These are phyloP conservation scores for Cataglyphis altisquamis DNA, from an alignment of 2,888 invertebrate species.

Conservation along the genomic window DNA sequence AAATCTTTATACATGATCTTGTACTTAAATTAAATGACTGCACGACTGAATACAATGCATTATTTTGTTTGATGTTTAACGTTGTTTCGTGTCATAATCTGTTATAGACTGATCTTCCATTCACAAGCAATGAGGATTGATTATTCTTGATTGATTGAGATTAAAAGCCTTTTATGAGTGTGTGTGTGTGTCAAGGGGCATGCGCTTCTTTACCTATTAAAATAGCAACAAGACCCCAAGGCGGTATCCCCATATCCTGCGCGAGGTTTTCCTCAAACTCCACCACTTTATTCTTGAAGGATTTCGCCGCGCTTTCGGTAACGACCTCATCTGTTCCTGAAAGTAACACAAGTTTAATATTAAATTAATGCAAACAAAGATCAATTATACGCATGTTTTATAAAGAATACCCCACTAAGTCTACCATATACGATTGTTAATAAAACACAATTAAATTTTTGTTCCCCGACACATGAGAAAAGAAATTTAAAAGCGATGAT, in stretches of 20 bases:
- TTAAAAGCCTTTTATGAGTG: neutral
- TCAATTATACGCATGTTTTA: neutral
- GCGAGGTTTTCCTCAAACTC: conserved; percentile 89
- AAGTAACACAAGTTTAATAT: conserved; percentile 12
- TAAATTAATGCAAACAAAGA: neutral
- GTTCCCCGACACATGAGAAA: neutral
- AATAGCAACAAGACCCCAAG: conserved; percentile 95
- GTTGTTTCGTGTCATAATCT: neutral
- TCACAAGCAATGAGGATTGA: neutral
- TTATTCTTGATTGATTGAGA: conserved; percentile 3
- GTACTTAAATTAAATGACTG: neutral
- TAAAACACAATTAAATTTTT: neutral
- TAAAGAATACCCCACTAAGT: neutral
- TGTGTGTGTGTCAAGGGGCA: neutral
- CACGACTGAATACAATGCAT: neutral
- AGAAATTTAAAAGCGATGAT: neutral
- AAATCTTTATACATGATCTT: neutral
- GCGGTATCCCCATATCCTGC: conserved; percentile 92
- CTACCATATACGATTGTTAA: neutral
- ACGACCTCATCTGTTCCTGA: conserved; percentile 71
- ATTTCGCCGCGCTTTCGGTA: conserved; percentile 71
- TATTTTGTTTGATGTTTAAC: neutral
- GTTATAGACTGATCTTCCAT: neutral
- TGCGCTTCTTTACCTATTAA: conserved; percentile 89
- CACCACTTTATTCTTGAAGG: conserved; percentile 85